Base-by-base conservation (phyloP, 1,140 invertebrate genomes). In the Drosophila virilis region DNA sequence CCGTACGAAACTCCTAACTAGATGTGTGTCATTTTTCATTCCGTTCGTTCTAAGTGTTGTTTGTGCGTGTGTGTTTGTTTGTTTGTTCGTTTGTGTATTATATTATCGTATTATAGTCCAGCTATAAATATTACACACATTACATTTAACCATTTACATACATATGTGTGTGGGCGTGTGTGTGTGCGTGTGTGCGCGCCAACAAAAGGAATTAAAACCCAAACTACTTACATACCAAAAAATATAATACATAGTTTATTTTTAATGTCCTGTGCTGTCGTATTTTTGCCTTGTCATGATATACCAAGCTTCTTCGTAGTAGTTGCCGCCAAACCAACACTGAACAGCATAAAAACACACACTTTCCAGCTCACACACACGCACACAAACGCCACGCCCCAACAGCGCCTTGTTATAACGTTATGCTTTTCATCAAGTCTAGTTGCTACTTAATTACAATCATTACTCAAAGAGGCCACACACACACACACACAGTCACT, bases 361-460 rank as follows among this genome's bases (percentile, higher is more conserved):
- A 17, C 22, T n/a, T n/a, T n/a, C n/a, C n/a, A n/a, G 40, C 17
- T 55, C 17, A 17, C 17, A 17, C 17, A 17, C 17, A 60, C 17
- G 40, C 17, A 55, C 17, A 68, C 59, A 43, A 55, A 77, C 38
- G 55, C 74, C 65, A 72, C 74, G 68, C 64, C 74, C 50, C 37
- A 50, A 61, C 65, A 82, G 33, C 40, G 70, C 78, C 83, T 88
- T 88, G 81, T 67, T 72, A 78, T 82, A 51, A 43, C 71, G 69
- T 82, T 81, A 54, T 86, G 83, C 84, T 81, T 79, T 88, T 86
- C 83, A 86, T 86, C 88, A 86, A 86, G 76, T 82, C 76, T 83
- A 86, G 83, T 80, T 86, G 79, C 81, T 83, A 86, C 83, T 86
- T 86, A 86, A 86, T 86, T 86, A 88, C 83, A 86, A 88, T 82